These are phyloP conservation scores for Diadumene lineata DNA, from an alignment of 92 coral and sea anemone species.

Conservation along the genomic window DNA sequence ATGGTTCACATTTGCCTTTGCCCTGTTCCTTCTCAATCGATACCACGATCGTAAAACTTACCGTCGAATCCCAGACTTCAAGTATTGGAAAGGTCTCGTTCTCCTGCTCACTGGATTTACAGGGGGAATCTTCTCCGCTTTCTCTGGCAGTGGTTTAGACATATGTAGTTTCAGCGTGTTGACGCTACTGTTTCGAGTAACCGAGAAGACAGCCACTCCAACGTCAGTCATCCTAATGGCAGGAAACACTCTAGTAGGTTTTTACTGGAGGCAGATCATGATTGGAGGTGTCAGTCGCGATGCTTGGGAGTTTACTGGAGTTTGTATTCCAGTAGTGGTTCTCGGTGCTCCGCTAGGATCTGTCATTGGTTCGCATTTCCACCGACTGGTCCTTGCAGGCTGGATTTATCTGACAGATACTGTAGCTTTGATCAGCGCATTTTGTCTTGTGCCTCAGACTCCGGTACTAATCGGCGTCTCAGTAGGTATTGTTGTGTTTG, in stretches of 20 bases:
- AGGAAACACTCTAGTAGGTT: conserved; percentile 76
- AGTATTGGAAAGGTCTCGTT: conserved; percentile 68
- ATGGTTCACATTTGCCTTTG: conserved; percentile 88
- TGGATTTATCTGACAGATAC: conserved; percentile 62
- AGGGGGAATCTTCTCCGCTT: conserved; percentile 80
- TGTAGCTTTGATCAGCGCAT: conserved; percentile 72
- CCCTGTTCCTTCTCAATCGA: conserved; percentile 80
- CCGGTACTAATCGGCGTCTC: conserved; percentile 60
- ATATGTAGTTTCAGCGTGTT: conserved; percentile 89
- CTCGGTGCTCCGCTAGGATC: conserved; percentile 83
- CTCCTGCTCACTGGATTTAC: conserved; percentile 58
- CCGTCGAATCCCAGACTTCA: conserved; percentile 70
- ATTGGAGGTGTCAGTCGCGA: conserved; percentile 52
- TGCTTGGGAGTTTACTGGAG: conserved; percentile 71
- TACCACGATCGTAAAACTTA: conserved; percentile 76
- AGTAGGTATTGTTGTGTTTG: conserved; percentile 60
- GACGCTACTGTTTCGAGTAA: conserved; percentile 84
- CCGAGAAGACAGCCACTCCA: conserved; percentile 89
- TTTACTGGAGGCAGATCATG: conserved; percentile 90
- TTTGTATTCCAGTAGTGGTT: conserved; percentile 82
- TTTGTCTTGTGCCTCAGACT: conserved; percentile 59
- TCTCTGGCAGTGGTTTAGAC: conserved; percentile 88
- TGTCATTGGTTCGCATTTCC: conserved; percentile 75
- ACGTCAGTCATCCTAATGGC: conserved; percentile 92
- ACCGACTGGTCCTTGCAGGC: conserved; percentile 73